Evolutionary conservation across 2,888 invertebrate genomes (phyloP), one percentile per base, ranked within the genome.

Genomic region (Pinctada fucata): DNA sequence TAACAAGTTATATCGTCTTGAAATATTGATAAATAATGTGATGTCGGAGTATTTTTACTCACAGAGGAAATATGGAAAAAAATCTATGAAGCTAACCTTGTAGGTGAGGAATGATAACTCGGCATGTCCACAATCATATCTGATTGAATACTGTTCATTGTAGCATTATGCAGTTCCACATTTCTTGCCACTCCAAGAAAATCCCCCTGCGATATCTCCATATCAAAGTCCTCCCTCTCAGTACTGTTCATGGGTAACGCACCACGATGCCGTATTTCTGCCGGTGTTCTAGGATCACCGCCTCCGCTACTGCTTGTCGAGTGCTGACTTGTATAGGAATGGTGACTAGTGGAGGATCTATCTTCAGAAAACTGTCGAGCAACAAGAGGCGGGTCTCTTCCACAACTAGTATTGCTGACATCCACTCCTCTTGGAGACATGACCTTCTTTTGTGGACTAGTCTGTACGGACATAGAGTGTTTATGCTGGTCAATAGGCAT

Each of bases 41-140:
- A 31, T 31, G 31, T 31, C 31, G 31, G 31, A 31, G 31, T 31
- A 31, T 31, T 31, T 31, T 31, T 31, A 31, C 31, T 31, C 31
- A 31, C 31, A 31, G 31, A 31, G 31, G 31, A 31, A 31, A 31
- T 31, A 31, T 31, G 31, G 31, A 31, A 31, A 31, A 31, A 31
- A 31, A 31, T 31, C 31, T 31, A 31, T 31, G 31, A 48, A 13
- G 51, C 72, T 68, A 76, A 88, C 88, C 86, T 85, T 58, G 85
- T 79, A 4, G 87, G 85, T 51, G 90, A 88, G 0, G 90, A 90
- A 65, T 86, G 86, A 82, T 89, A 91, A 71, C 88, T 90, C 2
- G 91, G 91, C 76, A 91, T 83, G 75, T 91, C 91, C n/a, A 91
- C 87, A 65, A 91, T 87, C 86, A 91, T 88, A 31, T 89, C 90